These are phyloP conservation scores for Hyperoodon ampullatus DNA, from an alignment of 2,113 vertebrate genomes.

Conservation along the genomic window DNA sequence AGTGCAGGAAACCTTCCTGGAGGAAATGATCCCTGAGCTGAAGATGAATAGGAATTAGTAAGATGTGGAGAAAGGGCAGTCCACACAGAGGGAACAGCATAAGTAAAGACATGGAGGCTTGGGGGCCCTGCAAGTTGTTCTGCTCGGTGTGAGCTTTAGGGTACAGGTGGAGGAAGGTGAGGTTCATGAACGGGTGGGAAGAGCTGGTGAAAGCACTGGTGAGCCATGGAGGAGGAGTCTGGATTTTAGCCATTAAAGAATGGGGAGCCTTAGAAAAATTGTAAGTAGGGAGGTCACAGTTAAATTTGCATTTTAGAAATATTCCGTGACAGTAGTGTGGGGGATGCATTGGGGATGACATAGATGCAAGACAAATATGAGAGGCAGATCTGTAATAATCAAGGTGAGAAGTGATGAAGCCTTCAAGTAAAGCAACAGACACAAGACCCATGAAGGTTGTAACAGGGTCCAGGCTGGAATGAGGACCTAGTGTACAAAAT, in stretches of 20 bases:
- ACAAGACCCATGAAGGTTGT: neutral
- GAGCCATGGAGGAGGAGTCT: neutral
- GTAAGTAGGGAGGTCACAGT: neutral
- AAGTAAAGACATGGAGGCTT: neutral
- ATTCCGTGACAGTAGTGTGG: neutral
- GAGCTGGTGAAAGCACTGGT: neutral
- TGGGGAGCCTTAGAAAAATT: neutral
- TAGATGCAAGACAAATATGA: neutral
- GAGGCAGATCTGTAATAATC: neutral
- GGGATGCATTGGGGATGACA: neutral
- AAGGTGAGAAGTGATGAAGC: neutral
- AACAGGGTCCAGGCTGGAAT: neutral
- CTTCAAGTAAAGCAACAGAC: neutral
- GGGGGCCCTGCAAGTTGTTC: neutral
- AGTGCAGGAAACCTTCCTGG: neutral
- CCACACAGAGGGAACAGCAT: neutral
- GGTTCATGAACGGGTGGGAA: neutral
- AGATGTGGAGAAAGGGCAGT: neutral
- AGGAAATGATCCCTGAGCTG: neutral
- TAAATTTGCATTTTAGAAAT: neutral
- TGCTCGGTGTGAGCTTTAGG: neutral
- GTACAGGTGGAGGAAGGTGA: neutral
- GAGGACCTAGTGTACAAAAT: neutral
- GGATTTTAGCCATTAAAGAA: neutral
- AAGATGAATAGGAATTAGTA: neutral